Percentiles rank a stretch among this genome's conserved stretches.
Evolutionary conservation across 2,113 vertebrate species (phyloP).

Genomic region (Ptilorrhoa leucosticta): DNA sequence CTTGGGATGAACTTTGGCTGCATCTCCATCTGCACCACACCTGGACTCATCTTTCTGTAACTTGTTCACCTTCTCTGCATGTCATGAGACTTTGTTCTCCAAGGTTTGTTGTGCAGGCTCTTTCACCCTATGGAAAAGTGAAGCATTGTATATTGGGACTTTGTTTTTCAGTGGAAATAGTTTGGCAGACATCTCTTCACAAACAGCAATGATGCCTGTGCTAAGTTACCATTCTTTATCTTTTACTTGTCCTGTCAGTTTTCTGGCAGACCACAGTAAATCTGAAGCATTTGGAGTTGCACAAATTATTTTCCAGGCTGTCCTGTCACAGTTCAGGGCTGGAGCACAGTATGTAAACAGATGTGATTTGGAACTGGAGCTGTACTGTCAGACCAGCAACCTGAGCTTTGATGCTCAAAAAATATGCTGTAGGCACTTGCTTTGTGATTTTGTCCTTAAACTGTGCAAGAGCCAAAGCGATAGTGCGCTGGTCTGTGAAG

Average conservation of each 20-base stretch:
- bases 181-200: conserved; percentile 11
- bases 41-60: background rate
- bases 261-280: conserved; percentile 45
- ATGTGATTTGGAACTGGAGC: background rate
- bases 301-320: conserved; percentile 46
- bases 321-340: background rate
- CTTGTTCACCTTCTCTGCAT: background rate
- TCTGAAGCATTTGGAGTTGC: conserved; percentile 29
- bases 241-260: conserved; percentile 42
- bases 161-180: background rate
- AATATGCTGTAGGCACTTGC: background rate
- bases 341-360: background rate
- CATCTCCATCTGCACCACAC: background rate
- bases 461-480: background rate
- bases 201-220: background rate
- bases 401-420: background rate
- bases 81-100: accelerated
- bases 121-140: background rate
- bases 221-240: conserved; percentile 55
- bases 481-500: background rate
- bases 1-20: background rate
- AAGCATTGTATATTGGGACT: background rate
- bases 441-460: background rate
- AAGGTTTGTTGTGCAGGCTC: background rate
- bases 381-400: background rate